Evolutionary conservation across 2,113 vertebrate genomes (phyloP).

Genomic region (Salvelinus alpinus): DNA sequence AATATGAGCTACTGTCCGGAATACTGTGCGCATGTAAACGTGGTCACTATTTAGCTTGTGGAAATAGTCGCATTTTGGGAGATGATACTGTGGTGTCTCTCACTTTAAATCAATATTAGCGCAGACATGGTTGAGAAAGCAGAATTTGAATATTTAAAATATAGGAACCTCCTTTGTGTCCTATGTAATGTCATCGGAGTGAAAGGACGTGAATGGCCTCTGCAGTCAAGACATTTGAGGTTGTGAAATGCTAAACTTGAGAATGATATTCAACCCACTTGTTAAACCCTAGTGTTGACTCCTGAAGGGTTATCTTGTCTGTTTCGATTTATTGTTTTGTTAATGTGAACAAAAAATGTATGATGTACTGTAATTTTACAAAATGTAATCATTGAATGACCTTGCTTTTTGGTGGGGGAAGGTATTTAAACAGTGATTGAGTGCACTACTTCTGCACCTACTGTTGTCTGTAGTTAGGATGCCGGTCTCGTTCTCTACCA

Average conservation of each 20-base stretch:
- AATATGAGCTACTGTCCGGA: too few relatives aligned
- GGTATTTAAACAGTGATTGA: slow-evolving; percentile 2
- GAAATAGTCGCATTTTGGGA: not conserved
- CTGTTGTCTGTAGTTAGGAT: not conserved
- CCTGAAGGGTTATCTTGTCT: not conserved
- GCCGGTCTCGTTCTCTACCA: not conserved
- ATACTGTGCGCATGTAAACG: too few relatives aligned
- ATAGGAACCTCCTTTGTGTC: not conserved
- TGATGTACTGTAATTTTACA: too few relatives aligned
- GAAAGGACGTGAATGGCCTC: not conserved
- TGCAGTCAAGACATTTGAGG: not conserved
- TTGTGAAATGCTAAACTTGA: not conserved
- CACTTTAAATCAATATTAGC: not conserved
- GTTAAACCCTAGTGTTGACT: not conserved
- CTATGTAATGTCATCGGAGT: not conserved
- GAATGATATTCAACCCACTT: not conserved
- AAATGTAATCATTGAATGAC: not conserved
- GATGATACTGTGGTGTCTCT: not conserved
- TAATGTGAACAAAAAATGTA: slow-evolving; percentile 1
- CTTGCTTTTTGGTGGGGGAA: slow-evolving; percentile 7
- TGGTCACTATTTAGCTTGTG: not conserved
- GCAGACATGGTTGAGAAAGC: not conserved
- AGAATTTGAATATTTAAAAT: not conserved
- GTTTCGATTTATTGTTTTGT: not conserved
- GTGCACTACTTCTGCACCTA: not conserved